These are phyloP conservation scores for Metallyticus violacea DNA, from an alignment of 2,888 invertebrate species.

Conservation along the genomic window DNA sequence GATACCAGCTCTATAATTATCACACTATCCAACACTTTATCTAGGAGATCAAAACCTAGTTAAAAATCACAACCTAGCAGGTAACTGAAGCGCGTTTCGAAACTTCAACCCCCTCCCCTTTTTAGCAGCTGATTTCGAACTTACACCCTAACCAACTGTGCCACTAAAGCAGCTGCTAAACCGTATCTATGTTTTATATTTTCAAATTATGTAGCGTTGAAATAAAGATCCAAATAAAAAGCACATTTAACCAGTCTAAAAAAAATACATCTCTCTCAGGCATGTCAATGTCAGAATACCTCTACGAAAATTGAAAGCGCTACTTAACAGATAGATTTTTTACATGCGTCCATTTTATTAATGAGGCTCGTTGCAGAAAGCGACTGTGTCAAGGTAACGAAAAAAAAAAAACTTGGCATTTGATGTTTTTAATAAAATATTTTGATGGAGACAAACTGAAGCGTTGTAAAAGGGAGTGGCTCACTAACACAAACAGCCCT, in stretches of 20 bases:
- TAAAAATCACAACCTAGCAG: no score
- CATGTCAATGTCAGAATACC: not conserved
- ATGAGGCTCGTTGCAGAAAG: not conserved
- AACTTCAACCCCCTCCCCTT: no score
- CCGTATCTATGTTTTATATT: no score
- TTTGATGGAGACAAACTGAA: not conserved
- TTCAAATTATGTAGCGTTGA: no score
- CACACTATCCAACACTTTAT: no score
- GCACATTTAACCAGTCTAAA: not conserved
- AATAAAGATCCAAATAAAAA: no score
- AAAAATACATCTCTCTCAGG: not conserved
- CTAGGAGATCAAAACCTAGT: no score
- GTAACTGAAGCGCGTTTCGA: no score
- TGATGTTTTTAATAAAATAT: not conserved
- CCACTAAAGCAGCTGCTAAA: no score
- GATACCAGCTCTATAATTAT: no score
- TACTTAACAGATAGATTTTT: not conserved
- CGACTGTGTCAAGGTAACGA: not conserved
- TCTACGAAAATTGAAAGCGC: not conserved
- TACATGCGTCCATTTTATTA: not conserved
- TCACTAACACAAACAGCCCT: not conserved
- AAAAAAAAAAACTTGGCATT: not conserved
- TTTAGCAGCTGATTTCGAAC: no score
- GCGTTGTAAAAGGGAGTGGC: not conserved
- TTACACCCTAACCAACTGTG: no score